Evolutionary conservation across 2,797 vertebrate genomes (phyloP).

Genomic region (Sternarchorhynchus goeldii): DNA sequence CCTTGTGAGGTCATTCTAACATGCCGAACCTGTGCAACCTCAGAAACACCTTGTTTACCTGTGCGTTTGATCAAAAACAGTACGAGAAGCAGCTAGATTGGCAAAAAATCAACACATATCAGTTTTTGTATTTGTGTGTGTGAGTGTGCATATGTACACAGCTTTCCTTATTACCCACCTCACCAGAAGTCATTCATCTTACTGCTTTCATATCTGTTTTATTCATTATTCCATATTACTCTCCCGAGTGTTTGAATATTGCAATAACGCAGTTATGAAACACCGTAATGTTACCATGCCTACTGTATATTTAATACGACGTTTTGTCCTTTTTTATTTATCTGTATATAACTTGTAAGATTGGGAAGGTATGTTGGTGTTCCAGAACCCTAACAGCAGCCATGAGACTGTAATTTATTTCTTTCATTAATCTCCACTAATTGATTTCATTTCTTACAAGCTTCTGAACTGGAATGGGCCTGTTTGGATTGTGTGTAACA

Average conservation of each 20-base stretch:
- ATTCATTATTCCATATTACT: slow-evolving; percentile 16
- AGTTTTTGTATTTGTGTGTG: background rate
- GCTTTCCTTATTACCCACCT: background rate
- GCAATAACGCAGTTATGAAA: slow-evolving; percentile 28
- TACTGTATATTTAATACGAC: slow-evolving; percentile 31
- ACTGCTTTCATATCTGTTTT: slow-evolving; percentile 20
- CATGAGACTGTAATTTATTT: slow-evolving; percentile 41
- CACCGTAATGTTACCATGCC: slow-evolving; percentile 27
- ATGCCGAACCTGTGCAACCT: background rate
- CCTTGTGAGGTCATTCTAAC: background rate
- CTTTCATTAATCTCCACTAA: slow-evolving; percentile 48
- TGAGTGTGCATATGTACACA: background rate
- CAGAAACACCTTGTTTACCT: too few relatives aligned
- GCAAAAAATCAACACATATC: too few relatives aligned
- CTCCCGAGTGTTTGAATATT: slow-evolving; percentile 27
- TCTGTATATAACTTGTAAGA: slow-evolving; percentile 27
- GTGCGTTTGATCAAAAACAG: too few relatives aligned
- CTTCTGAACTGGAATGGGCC: slow-evolving; percentile 47
- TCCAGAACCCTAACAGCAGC: slow-evolving; percentile 28
- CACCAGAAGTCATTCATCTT: background rate
- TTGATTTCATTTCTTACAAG: slow-evolving; percentile 70
- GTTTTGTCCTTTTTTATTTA: slow-evolving; percentile 27
- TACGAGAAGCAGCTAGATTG: too few relatives aligned
- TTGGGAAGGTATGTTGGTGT: slow-evolving; percentile 28
- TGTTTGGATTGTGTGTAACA: slow-evolving; percentile 45